Conservation (phyloP, 2,113 vertebrate genomes). For the Sula dactylatra region DNA sequence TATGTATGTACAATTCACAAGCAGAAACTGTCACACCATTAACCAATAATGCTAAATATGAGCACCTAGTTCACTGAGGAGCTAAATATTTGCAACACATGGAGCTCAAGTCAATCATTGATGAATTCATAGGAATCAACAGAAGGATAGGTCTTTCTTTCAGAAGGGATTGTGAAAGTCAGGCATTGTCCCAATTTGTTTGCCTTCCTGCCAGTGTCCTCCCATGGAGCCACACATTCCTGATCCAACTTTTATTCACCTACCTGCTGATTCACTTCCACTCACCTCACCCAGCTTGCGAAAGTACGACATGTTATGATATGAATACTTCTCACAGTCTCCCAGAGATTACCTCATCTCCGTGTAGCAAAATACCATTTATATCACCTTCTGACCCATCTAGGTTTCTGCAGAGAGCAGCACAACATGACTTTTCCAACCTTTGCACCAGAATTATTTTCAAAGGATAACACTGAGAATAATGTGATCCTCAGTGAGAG, state of each 20-base stretch:
- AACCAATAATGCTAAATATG: background rate
- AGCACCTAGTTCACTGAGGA: background rate
- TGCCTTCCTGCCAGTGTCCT: background rate
- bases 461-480: background rate
- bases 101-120: fast-evolving
- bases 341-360: background rate
- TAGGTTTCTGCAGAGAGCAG: background rate
- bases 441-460: background rate
- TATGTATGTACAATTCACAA: background rate
- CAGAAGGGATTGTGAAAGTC: background rate
- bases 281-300: background rate
- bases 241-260: background rate
- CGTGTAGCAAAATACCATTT: background rate
- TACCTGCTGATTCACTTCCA: background rate
- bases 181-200: background rate
- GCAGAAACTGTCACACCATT: background rate
- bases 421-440: background rate
- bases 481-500: background rate
- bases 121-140: background rate
- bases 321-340: background rate
- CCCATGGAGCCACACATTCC: background rate
- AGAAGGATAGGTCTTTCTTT: background rate
- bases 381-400: background rate
- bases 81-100: background rate
- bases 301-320: background rate